Evolutionary conservation across 2,113 vertebrate genomes (phyloP), one percentile per base, ranked within the genome.

Genomic region (Oophaga pumilio): DNA sequence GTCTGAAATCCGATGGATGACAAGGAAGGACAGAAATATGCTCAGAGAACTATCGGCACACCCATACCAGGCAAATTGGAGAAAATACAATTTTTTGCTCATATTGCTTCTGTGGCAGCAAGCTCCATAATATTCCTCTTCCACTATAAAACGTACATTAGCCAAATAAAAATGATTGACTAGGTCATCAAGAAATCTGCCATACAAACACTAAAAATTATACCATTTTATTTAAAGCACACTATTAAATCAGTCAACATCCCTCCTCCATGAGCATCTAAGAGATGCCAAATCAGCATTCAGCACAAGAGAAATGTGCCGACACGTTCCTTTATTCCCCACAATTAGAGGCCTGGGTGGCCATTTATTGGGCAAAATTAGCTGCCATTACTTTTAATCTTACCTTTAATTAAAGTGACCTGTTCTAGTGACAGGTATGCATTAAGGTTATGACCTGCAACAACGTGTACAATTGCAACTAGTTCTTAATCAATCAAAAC

Each of bases 391-490:
- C 33, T 50, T 49, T 74, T 50, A 74, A 74, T 74, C 3, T 74
- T 20, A 18, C 71, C 71, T 50, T 74, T 74, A 49, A 74, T 74
- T 20, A 74, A 74, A 50, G 71, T 74, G 71, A 49, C 71, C 43
- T 50, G 33, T 74, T 49, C 18, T 74, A 50, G 71, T 74, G 71
- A 74, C 18, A 74, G 43, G 71, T 74, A 74, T 4, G 43, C 71
- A 74, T 74, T 74, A 49, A 22, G 71, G 71, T 74, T 74, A 74
- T 74, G 71, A 74, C 71, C 71, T 50, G 43, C 71, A 22, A 74
- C 33, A 74, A 49, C 18, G 12, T 50, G 18, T 50, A 74, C 0
- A 74, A 74, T 74, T 49, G 50, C 17, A 49, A 49, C 71, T 4
- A 3, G 17, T 18, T 20, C 71, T 74, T 74, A 74, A 74, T 74